Base-by-base conservation (phyloP, 2,113 vertebrate species). In the Phrynosoma blainvillii region DNA sequence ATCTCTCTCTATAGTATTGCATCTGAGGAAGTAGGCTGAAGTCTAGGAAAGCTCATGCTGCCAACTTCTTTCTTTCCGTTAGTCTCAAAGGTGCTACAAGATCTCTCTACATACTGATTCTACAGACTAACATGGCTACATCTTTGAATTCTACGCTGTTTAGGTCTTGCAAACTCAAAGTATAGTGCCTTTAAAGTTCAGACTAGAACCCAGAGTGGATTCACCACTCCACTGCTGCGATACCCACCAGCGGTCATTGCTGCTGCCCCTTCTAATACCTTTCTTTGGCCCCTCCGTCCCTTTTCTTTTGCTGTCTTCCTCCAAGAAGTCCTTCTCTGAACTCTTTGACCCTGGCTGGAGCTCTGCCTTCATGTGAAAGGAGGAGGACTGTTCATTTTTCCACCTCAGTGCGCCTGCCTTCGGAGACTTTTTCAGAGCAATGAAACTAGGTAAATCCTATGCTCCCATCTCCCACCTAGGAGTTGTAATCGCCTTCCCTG, bases 291-390 rank as follows among this genome's bases (percentile, higher is more conserved):
- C 1, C 68, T 0, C 4, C 18, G 6, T 6, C 16, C 47, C 6
- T 27, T 21, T 16, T 4, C 25, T 13, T 54, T 32, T 36, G 52
- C 36, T 56, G 10, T 75, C n/a, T 27, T 71, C 52, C 42, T 56
- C 32, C 1, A 2, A 25, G 20, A 54, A 80, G 77, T n/a, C 27
- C 5, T n/a, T 40, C 23, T 52, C 30, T 23, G 36, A 36, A 36
- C 36, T 36, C 36, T 36, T 36, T 23, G 0, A 13, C 13, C 18
- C 5, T 4, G 10, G 42, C 27, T 1, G 1, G 32, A 62, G 23
- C 66, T n/a, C 52, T 11, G 0, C 32, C 36, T 0, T 2, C 3
- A 32, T 14, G 47, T 0, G 4, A n/a, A 16, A 32, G 12, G 14
- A 1, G 3, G 0, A 0, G 10, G 47, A 1, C 0, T 3, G 0